phyloP scores from a whole-genome alignment of 2,113 vertebrate species.

The Pipra filicauda region DNA sequence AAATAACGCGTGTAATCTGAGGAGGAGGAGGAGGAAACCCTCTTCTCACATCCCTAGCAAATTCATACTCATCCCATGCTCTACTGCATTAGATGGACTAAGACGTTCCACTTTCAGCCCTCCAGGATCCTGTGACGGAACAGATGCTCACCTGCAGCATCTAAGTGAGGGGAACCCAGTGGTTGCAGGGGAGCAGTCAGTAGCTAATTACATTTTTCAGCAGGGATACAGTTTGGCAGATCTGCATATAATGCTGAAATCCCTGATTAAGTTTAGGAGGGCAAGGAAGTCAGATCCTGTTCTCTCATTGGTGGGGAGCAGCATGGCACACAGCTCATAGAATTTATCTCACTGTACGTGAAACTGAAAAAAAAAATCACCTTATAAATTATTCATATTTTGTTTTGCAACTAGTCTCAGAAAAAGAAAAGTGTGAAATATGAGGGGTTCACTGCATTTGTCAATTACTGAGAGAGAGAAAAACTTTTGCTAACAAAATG shows the following conservation, averaged over 20 bases:
- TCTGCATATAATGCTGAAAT: neutral
- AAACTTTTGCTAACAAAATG: neutral
- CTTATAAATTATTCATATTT: neutral
- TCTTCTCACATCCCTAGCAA: neutral
- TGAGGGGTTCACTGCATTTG: neutral
- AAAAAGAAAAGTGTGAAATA: neutral
- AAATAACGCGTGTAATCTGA: rapidly evolving
- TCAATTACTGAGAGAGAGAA: neutral
- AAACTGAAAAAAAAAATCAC: neutral
- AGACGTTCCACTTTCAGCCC: neutral
- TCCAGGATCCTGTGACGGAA: rapidly evolving
- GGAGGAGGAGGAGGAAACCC: neutral
- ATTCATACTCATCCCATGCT: neutral
- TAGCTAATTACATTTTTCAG: neutral
- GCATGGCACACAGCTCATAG: rapidly evolving
- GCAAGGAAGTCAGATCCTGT: neutral
- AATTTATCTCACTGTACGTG: neutral
- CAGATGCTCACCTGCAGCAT: rapidly evolving
- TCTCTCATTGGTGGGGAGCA: neutral
- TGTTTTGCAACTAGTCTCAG: neutral
- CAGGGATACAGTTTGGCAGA: neutral
- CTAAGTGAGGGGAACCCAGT: neutral
- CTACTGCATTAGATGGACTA: neutral
- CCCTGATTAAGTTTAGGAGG: neutral
- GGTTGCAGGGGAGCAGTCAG: neutral